A percentile compares a stretch with the other conserved stretches of the same genome.
Evolutionary conservation across 2,888 invertebrate genomes (phyloP).

Genomic region (Ariolimax columbianus): DNA sequence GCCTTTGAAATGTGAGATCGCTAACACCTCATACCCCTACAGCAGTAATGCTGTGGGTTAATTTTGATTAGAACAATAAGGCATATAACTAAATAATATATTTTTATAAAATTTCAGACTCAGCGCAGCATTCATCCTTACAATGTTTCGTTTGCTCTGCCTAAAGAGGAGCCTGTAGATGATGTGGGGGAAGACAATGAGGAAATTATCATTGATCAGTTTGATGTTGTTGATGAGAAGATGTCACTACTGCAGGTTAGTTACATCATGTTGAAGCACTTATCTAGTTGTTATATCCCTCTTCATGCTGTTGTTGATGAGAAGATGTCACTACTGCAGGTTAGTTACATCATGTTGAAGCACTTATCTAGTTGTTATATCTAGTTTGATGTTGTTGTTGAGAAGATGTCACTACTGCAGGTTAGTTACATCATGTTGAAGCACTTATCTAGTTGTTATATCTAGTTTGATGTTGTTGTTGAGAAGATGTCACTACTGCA

Average conservation of each 20-base stretch:
- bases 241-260: conserved; percentile 83
- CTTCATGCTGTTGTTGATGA: conserved; percentile 87
- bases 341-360: background rate
- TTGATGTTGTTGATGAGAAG: conserved; percentile 86
- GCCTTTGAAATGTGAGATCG: no score
- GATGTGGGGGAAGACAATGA: conserved; percentile 64
- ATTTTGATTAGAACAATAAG: no score
- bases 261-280: background rate
- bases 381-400: conserved; percentile 86
- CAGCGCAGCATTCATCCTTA: conserved; percentile 79
- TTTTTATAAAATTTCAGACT: conserved; percentile 62
- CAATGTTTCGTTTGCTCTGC: conserved; percentile 91
- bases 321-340: conserved; percentile 84
- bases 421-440: conserved; percentile 1
- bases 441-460: background rate
- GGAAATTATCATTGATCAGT: conserved; percentile 80
- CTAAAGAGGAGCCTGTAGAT: conserved; percentile 66
- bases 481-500: conserved; percentile 86
- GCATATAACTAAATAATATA: no score
- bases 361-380: background rate
- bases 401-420: conserved; percentile 85
- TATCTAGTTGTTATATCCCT: no score
- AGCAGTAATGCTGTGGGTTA: no score
- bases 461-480: conserved; percentile 85
- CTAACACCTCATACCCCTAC: no score